Evolutionary conservation across 2,888 invertebrate genomes (phyloP).

Genomic region (Nematopogon swammerdamellus): DNA sequence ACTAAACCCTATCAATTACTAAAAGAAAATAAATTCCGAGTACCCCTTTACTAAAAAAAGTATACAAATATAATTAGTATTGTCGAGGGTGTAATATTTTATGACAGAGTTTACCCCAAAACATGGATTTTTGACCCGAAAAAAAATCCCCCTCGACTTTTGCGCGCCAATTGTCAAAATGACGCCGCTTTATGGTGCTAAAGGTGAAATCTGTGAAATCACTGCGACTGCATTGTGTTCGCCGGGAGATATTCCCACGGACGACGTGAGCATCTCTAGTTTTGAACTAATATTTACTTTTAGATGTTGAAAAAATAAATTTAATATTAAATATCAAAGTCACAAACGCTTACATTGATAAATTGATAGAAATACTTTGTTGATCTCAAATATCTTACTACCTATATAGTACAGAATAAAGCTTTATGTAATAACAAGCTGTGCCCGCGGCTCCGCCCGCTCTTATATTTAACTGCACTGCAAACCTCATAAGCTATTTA

Average conservation of each 20-base stretch:
- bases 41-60: conserved; percentile 19
- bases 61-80: conserved; percentile 53
- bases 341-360: no score
- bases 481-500: no score
- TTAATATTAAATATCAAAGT: no score
- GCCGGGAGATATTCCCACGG: background rate
- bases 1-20: conserved; percentile 27
- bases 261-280: background rate
- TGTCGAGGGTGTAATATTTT: conserved; percentile 26
- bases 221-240: background rate
- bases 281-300: no score
- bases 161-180: conserved; percentile 35
- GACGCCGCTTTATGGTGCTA: conserved; percentile 37
- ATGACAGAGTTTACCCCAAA: conserved; percentile 44
- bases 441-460: no score
- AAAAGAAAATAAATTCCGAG: conserved; percentile 12
- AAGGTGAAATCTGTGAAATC: conserved; percentile 40
- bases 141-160: conserved; percentile 29
- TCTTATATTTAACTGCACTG: no score
- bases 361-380: no score
- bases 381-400: no score
- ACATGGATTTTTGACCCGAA: conserved; percentile 44
- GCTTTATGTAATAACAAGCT: no score
- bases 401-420: no score
- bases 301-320: no score